Evolutionary conservation across 2,888 invertebrate genomes (phyloP).

Genomic region (Julus scandinavius): DNA sequence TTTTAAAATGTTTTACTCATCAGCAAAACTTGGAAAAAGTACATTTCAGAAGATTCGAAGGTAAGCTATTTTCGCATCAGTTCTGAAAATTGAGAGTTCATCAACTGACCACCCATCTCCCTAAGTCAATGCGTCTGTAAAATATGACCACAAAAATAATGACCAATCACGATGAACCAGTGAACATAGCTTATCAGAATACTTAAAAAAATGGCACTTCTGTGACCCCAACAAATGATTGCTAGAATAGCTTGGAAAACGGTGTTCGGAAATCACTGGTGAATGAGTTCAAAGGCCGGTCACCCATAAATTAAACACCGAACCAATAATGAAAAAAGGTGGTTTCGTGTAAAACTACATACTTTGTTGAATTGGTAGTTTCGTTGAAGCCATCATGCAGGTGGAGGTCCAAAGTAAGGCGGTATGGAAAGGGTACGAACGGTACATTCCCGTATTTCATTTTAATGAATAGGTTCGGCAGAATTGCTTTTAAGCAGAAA

Average conservation of each 20-base stretch:
- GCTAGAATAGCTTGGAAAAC: neutral
- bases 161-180: too few relatives aligned
- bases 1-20: too few relatives aligned
- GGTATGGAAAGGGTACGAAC: neutral
- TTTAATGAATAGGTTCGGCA: neutral
- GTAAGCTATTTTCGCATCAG: too few relatives aligned
- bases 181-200: too few relatives aligned
- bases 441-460: neutral
- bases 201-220: too few relatives aligned
- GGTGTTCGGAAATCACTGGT: neutral
- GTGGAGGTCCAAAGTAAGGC: neutral
- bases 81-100: too few relatives aligned
- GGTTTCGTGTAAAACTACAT: constrained; percentile 18
- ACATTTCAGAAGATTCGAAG: too few relatives aligned
- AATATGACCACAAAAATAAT: neutral
- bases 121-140: neutral
- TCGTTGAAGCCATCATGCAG: neutral
- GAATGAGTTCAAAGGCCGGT: constrained; percentile 33
- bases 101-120: too few relatives aligned
- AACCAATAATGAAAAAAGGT: constrained; percentile 10
- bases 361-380: constrained; percentile 20
- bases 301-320: neutral
- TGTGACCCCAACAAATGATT: too few relatives aligned
- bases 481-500: neutral
- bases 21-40: too few relatives aligned